phyloP scores from a whole-genome alignment of 2,888 invertebrate species.

The Clunio marinus region DNA sequence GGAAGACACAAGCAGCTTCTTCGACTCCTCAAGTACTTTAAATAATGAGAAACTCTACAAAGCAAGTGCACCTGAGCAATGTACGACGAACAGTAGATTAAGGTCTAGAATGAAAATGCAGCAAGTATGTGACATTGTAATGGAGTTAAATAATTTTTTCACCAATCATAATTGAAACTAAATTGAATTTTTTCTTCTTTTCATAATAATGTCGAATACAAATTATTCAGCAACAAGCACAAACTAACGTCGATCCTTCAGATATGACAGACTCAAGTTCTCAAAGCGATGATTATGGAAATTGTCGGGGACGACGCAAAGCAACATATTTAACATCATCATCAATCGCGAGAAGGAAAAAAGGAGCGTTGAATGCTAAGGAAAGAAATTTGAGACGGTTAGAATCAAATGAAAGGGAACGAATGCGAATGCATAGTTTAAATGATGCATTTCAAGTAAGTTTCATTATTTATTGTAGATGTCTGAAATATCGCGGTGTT shows the following conservation, averaged over 20 bases:
- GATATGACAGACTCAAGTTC: conserved; percentile 51
- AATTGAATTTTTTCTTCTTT: conserved; percentile 23
- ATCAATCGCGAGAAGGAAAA: conserved; percentile 56
- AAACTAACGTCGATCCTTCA: conserved; percentile 30
- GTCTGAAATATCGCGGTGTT: neutral
- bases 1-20: conserved; percentile 32
- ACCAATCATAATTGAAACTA: neutral
- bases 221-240: conserved; percentile 13
- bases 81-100: conserved; percentile 20
- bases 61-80: conserved; percentile 29
- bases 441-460: conserved; percentile 85
- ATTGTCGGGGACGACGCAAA: conserved; percentile 42
- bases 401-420: conserved; percentile 86
- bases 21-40: conserved; percentile 35
- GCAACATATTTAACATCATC: conserved; percentile 48
- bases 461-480: neutral
- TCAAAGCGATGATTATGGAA: conserved; percentile 51
- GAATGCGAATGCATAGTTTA: conserved; percentile 88
- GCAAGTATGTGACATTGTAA: conserved; percentile 18
- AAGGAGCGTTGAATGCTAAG: conserved; percentile 73
- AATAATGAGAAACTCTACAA: conserved; percentile 35
- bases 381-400: conserved; percentile 80
- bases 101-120: conserved; percentile 27
- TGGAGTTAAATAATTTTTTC: neutral
- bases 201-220: neutral